These are phyloP conservation scores for Callospermophilus lateralis DNA, from an alignment of 2,113 vertebrate species.

Conservation along the genomic window DNA sequence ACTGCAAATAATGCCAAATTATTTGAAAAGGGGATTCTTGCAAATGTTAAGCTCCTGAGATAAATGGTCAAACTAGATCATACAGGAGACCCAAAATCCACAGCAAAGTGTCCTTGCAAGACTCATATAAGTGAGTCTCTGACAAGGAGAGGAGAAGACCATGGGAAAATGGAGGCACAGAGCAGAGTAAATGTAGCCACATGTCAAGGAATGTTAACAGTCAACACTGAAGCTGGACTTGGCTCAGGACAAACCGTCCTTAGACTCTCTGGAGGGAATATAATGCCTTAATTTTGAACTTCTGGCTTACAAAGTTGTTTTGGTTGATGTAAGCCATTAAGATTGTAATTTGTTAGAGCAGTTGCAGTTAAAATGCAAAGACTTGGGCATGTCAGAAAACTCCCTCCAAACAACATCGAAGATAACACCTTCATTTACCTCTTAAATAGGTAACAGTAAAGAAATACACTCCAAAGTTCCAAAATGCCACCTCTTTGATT, in stretches of 20 bases:
- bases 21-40: not conserved
- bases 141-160: not conserved
- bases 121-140: not conserved
- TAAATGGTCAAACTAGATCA: not conserved
- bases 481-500: not conserved
- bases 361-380: not conserved
- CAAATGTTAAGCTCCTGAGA: not conserved
- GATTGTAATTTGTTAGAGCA: not conserved
- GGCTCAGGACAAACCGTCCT: not conserved
- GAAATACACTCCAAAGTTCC: not conserved
- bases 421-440: not conserved
- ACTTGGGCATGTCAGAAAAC: not conserved
- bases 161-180: not conserved
- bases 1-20: not conserved
- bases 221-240: not conserved
- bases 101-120: not conserved
- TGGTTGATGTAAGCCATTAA: not conserved
- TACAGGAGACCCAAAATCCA: not conserved
- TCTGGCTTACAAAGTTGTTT: not conserved
- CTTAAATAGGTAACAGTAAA: not conserved
- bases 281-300: not conserved
- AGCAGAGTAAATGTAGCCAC: not conserved
- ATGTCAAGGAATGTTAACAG: not conserved
- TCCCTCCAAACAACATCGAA: not conserved
- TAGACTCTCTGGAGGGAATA: not conserved